Evolutionary conservation across 2,888 invertebrate genomes (phyloP), one percentile per base, ranked within the genome.

Genomic region (Meliscaeva auricollis): DNA sequence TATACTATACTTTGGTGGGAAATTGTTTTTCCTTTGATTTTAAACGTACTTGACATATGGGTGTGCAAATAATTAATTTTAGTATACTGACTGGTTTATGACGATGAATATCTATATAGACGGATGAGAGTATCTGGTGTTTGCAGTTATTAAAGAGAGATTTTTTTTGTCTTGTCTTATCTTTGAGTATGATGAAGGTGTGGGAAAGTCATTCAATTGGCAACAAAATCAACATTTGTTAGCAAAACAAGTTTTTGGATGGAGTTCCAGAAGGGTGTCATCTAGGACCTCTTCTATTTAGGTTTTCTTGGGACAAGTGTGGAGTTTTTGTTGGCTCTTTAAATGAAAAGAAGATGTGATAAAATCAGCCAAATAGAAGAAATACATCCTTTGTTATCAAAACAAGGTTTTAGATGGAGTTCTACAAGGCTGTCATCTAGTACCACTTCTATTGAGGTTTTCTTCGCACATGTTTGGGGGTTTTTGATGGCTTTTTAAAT

Each of bases 61-160:
- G 52, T 78, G 70, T 58, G 74, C 62, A 75, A 62, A 80, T 80
- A 74, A 80, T 80, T 69, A 69, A 80, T 80, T 80, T 80, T 54
- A 60, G 52, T 62, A 26, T 26, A 15, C 64, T 62, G 52, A 75
- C 17, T 73, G 73, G 69, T 52, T 62, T 68, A 69, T 58, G 68
- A 62, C 11, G 52, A 52, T 15, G 2, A 35, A 11, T 60, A 26
- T n/a, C 11, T 38, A 35, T 20, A 35, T 4, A 9, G 26, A 26
- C 26, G 4, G 3, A 26, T 26, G 26, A 13, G 26, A 11, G 17
- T 4, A 17, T 20, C 9, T 56, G 2, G 13, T 46, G 17, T 48
- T 32, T 48, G 32, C 20, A 48, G 13, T 32, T 3, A 3, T n/a
- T 13, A 20, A 5, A 48, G n/a, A 64, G 26, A n/a, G 41, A 26